Conservation (phyloP, 92 coral and sea anemone species). For the Virgularia gustaviana region DNA sequence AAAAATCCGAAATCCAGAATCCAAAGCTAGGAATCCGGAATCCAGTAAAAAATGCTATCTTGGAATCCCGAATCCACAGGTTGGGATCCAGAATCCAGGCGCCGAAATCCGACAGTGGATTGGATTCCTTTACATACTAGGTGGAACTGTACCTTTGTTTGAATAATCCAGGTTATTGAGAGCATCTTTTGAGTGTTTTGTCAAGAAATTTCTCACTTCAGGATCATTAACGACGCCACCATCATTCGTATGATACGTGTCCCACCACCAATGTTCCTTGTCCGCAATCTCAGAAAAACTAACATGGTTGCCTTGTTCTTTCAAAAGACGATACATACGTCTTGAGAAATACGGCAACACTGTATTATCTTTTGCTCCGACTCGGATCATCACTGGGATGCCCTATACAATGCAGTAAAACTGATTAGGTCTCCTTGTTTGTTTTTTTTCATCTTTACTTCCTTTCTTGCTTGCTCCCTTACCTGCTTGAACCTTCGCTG, state of each 20-base stretch:
- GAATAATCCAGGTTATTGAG: too few species aligned
- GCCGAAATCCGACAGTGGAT: too few species aligned
- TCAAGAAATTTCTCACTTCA: slow-evolving; percentile 76
- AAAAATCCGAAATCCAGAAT: too few species aligned
- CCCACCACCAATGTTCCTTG: slow-evolving; percentile 99
- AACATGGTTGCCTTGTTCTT: slow-evolving; percentile 83
- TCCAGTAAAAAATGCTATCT: too few species aligned
- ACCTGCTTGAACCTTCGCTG: too few species aligned
- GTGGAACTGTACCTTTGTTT: background rate
- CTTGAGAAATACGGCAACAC: slow-evolving; percentile 89
- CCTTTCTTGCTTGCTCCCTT: too few species aligned
- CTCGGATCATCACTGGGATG: slow-evolving; percentile 77
- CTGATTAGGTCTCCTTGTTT: background rate
- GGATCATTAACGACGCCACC: slow-evolving; percentile 98
- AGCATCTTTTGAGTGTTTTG: slow-evolving; percentile 57
- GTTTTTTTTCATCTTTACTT: too few species aligned
- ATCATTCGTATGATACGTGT: slow-evolving; percentile 75
- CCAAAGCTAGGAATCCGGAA: too few species aligned
- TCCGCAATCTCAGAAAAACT: slow-evolving; percentile 73
- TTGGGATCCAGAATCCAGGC: background rate
- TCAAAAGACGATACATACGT: slow-evolving; percentile 85
- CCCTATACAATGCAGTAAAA: slow-evolving; percentile 53
- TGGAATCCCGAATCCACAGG: too few species aligned
- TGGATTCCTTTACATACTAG: too few species aligned
- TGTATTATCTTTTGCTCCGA: slow-evolving; percentile 79